Evolutionary conservation across 2,888 invertebrate species (phyloP).

Genomic region (Ormyrus nitidulus): DNA sequence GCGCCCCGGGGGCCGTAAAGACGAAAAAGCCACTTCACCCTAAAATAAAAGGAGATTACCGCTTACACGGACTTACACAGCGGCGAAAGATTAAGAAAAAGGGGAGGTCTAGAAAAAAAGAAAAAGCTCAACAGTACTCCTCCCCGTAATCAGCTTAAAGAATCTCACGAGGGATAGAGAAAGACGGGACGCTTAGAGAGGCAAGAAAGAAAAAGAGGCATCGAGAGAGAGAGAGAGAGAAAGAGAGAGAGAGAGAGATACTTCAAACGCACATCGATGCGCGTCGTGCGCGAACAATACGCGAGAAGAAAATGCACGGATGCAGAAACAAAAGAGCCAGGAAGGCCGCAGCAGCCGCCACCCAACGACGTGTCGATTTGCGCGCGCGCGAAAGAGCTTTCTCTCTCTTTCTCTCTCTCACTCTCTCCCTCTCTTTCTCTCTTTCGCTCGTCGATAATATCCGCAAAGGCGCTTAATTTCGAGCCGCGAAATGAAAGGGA

Average conservation of each 20-base stretch:
- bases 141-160: too few relatives aligned
- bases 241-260: not conserved
- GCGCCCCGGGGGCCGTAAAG: too few relatives aligned
- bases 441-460: constrained; percentile 13
- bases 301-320: constrained; percentile 21
- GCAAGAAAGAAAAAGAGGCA: not conserved
- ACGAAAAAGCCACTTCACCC: too few relatives aligned
- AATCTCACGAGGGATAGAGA: too few relatives aligned
- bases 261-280: not conserved
- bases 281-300: not conserved
- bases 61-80: too few relatives aligned
- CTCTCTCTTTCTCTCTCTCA: not conserved
- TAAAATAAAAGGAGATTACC: too few relatives aligned
- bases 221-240: not conserved
- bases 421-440: not conserved
- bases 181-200: not conserved
- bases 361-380: constrained; percentile 1
- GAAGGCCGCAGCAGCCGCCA: not conserved
- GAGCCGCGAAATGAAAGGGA: not conserved
- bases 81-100: too few relatives aligned
- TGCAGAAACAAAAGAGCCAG: constrained; percentile 1
- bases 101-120: too few relatives aligned
- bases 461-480: constrained; percentile 29
- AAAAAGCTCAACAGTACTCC: too few relatives aligned
- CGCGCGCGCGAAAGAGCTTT: not conserved